Conservation (phyloP, 2,797 vertebrate genomes). For the Amblyopsis hoosieri region DNA sequence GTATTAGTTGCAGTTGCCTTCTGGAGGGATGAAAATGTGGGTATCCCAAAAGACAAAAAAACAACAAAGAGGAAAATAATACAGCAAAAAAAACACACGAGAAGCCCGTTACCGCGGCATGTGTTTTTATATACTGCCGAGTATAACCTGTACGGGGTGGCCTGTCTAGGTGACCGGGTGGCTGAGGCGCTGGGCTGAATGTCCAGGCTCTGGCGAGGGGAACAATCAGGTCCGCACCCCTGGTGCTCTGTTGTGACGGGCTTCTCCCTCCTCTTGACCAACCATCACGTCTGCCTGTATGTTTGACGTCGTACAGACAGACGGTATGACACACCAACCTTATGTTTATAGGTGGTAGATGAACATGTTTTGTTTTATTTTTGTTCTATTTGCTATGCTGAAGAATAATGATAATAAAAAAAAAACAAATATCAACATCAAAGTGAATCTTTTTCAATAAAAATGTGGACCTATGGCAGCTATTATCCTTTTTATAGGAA, state of each 20-base stretch:
- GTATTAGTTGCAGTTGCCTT: slow-evolving; percentile 67
- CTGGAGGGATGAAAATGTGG: slow-evolving; percentile 35
- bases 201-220: slow-evolving; percentile 65
- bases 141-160: too few relatives aligned
- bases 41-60: slow-evolving; percentile 44
- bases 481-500: background rate
- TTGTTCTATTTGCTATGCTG: slow-evolving; percentile 74
- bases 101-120: slow-evolving; percentile 24
- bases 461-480: background rate
- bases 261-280: slow-evolving; percentile 19
- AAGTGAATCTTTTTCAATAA: slow-evolving; percentile 66
- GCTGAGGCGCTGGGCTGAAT: slow-evolving; percentile 15
- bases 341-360: slow-evolving; percentile 54
- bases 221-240: slow-evolving; percentile 1
- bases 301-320: slow-evolving; percentile 39
- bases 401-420: slow-evolving; percentile 68
- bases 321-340: slow-evolving; percentile 30
- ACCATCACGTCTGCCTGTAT: slow-evolving; percentile 37
- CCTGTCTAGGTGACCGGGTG: background rate
- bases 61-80: slow-evolving; percentile 13
- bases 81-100: too few relatives aligned
- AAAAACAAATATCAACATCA: slow-evolving; percentile 75
- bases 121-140: slow-evolving; percentile 14
- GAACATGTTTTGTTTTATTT: slow-evolving; percentile 58
- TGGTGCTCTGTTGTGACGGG: slow-evolving; percentile 57